Percentiles rank a stretch among this genome's conserved stretches.
Evolutionary conservation across 1,140 invertebrate species (phyloP).

Genomic region (Lutraria rhynchaena): DNA sequence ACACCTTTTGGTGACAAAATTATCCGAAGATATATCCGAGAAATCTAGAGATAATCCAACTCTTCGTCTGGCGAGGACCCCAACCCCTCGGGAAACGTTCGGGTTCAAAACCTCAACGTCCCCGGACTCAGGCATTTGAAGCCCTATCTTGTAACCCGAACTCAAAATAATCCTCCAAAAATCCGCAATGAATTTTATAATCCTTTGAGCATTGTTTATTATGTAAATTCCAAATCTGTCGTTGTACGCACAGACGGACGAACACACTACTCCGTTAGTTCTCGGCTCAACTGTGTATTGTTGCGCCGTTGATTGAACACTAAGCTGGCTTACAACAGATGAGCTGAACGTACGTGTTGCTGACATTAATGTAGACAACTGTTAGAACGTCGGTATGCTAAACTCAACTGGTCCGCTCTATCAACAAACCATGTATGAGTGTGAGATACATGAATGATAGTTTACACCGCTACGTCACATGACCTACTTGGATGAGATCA

Average conservation of each 20-base stretch:
- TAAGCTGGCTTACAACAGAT: slow-evolving; percentile 3
- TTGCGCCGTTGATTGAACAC: not conserved
- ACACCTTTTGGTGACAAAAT: slow-evolving; percentile 70
- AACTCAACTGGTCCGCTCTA: slow-evolving; percentile 40
- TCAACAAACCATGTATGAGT: slow-evolving; percentile 54
- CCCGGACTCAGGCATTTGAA: slow-evolving; percentile 76
- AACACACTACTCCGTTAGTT: slow-evolving; percentile 15
- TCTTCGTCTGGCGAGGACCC: slow-evolving; percentile 63
- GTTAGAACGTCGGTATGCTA: slow-evolving; percentile 51
- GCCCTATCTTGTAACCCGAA: not conserved
- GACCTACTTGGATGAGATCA: slow-evolving; percentile 44
- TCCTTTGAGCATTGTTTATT: slow-evolving; percentile 41
- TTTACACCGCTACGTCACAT: slow-evolving; percentile 58
- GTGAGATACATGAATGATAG: slow-evolving; percentile 59
- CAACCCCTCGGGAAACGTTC: slow-evolving; percentile 58
- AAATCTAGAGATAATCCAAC: slow-evolving; percentile 69
- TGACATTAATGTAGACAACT: slow-evolving; percentile 59
- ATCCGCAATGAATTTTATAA: slow-evolving; percentile 26
- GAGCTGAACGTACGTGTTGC: slow-evolving; percentile 28
- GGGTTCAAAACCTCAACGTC: slow-evolving; percentile 73
- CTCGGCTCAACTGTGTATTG: not conserved
- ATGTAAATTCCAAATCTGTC: slow-evolving; percentile 14
- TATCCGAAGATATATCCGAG: slow-evolving; percentile 59
- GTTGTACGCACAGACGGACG: slow-evolving; percentile 44
- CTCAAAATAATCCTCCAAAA: slow-evolving; percentile 40